Base-by-base conservation (phyloP, 2,888 invertebrate species). In the Calliopum simillimum region DNA sequence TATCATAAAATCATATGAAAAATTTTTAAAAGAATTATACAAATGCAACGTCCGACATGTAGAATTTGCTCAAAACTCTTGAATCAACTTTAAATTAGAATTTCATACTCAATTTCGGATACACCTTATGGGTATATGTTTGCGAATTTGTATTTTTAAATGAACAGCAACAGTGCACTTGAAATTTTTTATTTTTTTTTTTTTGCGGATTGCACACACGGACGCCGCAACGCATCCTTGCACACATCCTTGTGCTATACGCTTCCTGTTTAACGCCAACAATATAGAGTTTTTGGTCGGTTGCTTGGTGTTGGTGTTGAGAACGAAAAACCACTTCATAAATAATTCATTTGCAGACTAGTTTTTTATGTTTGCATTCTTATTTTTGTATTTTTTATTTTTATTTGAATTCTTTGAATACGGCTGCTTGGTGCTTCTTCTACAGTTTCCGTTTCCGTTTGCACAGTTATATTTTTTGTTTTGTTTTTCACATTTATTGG, bases 241-340 rank as follows among this genome's bases (percentile, higher is more conserved):
- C 33, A 33, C 33, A 33, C 49, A 19, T 4, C n/a, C 12, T 16
- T 49, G n/a, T 49, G 6, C 49, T 3, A 16, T 16, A 49, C n/a
- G n/a, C n/a, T 25, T 23, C 25, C 8, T 56, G 33, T 23, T 21
- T 23, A 3, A 23, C 14, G 14, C n/a, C 5, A 23, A 3, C 13
- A 21, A 13, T 13, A n/a, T n/a, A n/a, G 44, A 13, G 21, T 61
- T 4, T 59, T n/a, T 61, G 44, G 19, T 53, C 33, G 14, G 25
- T 51, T 64, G 3, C 21, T 16, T 41, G 53, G 53, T 67, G 43
- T 16, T 41, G 53, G 53, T 67, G 59, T 67, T 59, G 49, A 67
- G 58, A 67, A 59, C 67, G 59, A 49, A 67, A 67, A 67, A 67
- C 67, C 67, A 67, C 67, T 67, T 67, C 67, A 67, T 67, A 67